Evolutionary conservation across 2,888 invertebrate genomes (phyloP).

Genomic region (Hirtodrosophila cameraria): DNA sequence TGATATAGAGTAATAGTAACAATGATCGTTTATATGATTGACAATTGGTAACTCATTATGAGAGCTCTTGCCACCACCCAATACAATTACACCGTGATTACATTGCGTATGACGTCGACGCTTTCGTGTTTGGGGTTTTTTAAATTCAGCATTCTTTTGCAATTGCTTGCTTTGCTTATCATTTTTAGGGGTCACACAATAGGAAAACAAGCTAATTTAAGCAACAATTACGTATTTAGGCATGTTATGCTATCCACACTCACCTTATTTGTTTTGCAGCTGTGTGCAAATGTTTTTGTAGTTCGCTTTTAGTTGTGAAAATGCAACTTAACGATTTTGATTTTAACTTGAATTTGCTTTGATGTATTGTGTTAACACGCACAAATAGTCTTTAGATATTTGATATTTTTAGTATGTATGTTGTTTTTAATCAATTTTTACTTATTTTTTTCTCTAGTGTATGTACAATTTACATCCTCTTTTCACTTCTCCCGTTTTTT

Average conservation of each 20-base stretch:
- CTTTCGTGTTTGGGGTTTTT: conserved; percentile 6
- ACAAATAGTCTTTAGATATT: conserved; percentile 10
- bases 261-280: conserved; percentile 46
- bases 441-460: conserved; percentile 2
- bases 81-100: too few species aligned
- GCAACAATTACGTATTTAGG: conserved; percentile 22
- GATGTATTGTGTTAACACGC: not conserved
- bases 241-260: conserved; percentile 10
- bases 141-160: conserved; percentile 6
- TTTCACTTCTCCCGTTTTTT: conserved; percentile 10
- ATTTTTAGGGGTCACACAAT: not conserved
- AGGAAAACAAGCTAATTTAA: conserved; percentile 30
- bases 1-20: too few species aligned
- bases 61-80: too few species aligned
- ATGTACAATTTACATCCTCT: conserved; percentile 8
- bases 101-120: conserved; percentile 39
- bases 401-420: conserved; percentile 1
- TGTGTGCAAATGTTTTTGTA: conserved; percentile 10
- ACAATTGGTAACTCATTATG: too few species aligned
- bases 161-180: conserved; percentile 9
- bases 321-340: not conserved
- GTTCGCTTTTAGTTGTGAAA: conserved; percentile 5
- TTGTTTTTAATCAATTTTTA: conserved; percentile 18
- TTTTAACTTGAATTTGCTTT: conserved; percentile 8
- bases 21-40: too few species aligned